Base-by-base conservation (phyloP, 2,888 invertebrate species). In the Odontothrips loti region DNA sequence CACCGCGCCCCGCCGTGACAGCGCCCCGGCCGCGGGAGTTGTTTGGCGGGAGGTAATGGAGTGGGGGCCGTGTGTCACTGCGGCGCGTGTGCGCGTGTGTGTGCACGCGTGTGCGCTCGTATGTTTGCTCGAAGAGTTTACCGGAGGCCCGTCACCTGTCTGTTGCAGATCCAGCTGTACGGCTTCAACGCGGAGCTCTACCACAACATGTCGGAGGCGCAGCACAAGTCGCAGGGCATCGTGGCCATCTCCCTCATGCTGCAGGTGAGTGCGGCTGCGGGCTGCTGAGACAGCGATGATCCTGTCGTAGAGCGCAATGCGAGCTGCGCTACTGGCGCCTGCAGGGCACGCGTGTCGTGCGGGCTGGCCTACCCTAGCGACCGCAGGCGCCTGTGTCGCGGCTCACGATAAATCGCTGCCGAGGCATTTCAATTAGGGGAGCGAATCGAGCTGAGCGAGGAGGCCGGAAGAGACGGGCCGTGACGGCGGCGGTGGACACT, bases 151-250 rank as follows among this genome's bases (percentile, higher is more conserved):
- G 34, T 20, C 58, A 58, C 79, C 63, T 80, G 78, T 83, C 84
- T 86, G 83, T 89, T 89, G 79, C 91, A 98, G 98, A 95, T 99
- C 85, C 98, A 99, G 89, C 90, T 98, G 82, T 96, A 97, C 85
- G 98, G 98, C 1, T 99, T 96, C 90, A 99, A 99, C 88, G 95
- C 96, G 84, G 98, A 98, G 87, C 90, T 99, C 81, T 99, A 99
- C 88, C 95, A 95, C 87, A 99, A 98, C 87, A 95, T 97, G 93
- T 95, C 96, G 47, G 96, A 97, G 87, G 98, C 98, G 9, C 95
- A 95, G 86, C 95, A 96, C 87, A 96, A 97, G 87, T 96, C 98
- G n/a, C 96, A 98, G 87, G 99, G 99, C 83, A 93, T 99, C 84
- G 96, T 98, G 27, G 98, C 95, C 43, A 94, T 99, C 84, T 96